A percentile compares a stretch with the other conserved stretches of the same genome.
These are phyloP conservation scores for Meteorus cinctellus DNA, from an alignment of 2,888 invertebrate genomes.

Conservation along the genomic window DNA sequence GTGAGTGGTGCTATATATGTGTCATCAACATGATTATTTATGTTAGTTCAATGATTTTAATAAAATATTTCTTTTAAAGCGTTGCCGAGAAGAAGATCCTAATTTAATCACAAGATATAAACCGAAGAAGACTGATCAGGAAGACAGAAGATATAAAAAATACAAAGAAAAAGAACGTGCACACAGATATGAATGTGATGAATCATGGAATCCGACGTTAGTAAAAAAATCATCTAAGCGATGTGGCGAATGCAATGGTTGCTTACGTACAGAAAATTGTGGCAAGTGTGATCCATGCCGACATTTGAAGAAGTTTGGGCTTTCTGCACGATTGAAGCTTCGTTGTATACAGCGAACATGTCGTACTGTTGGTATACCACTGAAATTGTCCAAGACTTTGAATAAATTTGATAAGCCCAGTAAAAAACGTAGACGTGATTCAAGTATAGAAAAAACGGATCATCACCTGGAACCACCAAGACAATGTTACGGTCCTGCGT, in stretches of 20 bases:
- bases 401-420: conserved; percentile 66
- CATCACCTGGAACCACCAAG: conserved; percentile 74
- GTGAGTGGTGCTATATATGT: conserved; percentile 58
- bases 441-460: conserved; percentile 69
- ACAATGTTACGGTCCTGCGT: conserved; percentile 95
- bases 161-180: conserved; percentile 70
- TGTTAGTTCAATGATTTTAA: neutral
- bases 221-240: conserved; percentile 73
- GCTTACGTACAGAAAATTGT: conserved; percentile 81
- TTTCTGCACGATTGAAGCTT: conserved; percentile 75
- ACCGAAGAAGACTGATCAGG: conserved; percentile 66
- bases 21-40: neutral
- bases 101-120: conserved; percentile 75
- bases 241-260: conserved; percentile 86
- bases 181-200: conserved; percentile 66
- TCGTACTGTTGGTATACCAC: conserved; percentile 67
- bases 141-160: conserved; percentile 66
- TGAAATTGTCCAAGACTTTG: conserved; percentile 67
- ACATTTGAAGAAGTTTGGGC: conserved; percentile 77
- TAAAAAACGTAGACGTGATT: conserved; percentile 68
- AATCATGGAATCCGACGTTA: conserved; percentile 62
- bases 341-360: conserved; percentile 76
- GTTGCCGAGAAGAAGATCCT: conserved; percentile 88
- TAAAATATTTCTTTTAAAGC: conserved; percentile 63
- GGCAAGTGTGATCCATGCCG: conserved; percentile 81